Evolutionary conservation across 2,113 vertebrate species (phyloP).

Genomic region (Carassius auratus): DNA sequence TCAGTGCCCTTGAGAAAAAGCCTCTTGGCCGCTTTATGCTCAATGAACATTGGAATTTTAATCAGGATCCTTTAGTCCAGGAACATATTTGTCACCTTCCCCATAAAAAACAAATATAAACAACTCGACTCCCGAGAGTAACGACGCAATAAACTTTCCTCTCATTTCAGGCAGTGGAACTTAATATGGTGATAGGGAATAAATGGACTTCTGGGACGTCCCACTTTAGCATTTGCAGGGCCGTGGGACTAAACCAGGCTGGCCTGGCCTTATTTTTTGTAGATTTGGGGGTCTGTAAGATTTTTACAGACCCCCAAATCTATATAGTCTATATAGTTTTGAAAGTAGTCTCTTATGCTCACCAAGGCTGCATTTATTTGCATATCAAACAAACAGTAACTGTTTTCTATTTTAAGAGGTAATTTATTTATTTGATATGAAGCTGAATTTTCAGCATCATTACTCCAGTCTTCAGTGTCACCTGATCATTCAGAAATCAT

Average conservation of each 20-base stretch:
- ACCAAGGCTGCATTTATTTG: not conserved
- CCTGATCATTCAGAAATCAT: not conserved
- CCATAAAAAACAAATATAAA: slow-evolving; percentile 35
- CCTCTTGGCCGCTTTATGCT: not conserved
- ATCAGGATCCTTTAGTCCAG: slow-evolving; percentile 36
- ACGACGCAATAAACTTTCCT: slow-evolving; percentile 28
- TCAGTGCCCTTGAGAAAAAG: slow-evolving; percentile 23
- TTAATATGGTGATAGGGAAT: not conserved
- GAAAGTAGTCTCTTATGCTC: not conserved
- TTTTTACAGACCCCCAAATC: too few relatives aligned
- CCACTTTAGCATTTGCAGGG: not conserved
- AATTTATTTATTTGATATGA: not conserved
- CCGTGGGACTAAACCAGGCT: not conserved
- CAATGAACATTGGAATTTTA: slow-evolving; percentile 29
- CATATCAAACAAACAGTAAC: not conserved
- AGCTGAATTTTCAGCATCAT: not conserved
- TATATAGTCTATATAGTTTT: not conserved
- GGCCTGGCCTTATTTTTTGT: not conserved
- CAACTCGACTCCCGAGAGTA: slow-evolving; percentile 18
- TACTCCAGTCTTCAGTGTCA: not conserved
- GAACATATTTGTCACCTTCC: slow-evolving; percentile 44
- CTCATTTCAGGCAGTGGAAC: slow-evolving; percentile 4
- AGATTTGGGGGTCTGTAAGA: not conserved
- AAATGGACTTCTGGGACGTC: not conserved
- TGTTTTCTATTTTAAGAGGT: not conserved